phyloP scores from a whole-genome alignment of 2,888 invertebrate species.

The Mellilla xanthometata region DNA sequence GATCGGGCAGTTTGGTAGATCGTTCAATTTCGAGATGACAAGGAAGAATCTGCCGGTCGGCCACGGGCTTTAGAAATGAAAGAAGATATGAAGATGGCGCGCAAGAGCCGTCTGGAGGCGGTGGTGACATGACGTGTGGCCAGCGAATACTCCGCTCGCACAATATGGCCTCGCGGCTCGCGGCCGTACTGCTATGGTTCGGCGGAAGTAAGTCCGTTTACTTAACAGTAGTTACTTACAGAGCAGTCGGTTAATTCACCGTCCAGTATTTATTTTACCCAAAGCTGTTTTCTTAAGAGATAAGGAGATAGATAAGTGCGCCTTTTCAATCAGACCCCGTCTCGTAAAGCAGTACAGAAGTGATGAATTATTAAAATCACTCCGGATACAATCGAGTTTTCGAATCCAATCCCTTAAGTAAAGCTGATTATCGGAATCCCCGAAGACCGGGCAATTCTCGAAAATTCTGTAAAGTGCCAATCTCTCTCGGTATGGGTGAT shows the following conservation, averaged over 20 bases:
- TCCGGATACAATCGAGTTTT: constrained; percentile 73
- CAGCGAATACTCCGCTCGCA: constrained; percentile 32
- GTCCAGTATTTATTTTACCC: constrained; percentile 22
- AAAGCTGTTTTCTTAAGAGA: constrained; percentile 22
- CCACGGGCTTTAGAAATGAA: constrained; percentile 58
- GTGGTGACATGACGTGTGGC: constrained; percentile 64
- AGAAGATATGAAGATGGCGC: constrained; percentile 46
- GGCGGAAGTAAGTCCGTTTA: constrained; percentile 66
- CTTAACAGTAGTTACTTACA: neutral
- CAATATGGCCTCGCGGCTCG: constrained; percentile 68
- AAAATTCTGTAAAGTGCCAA: constrained; percentile 75
- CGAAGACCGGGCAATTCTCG: constrained; percentile 56
- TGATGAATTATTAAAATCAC: constrained; percentile 80
- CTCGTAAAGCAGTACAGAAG: constrained; percentile 50
- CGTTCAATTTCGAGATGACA: constrained; percentile 47
- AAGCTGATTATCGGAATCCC: constrained; percentile 77
- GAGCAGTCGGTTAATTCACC: constrained; percentile 1
- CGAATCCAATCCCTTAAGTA: constrained; percentile 79
- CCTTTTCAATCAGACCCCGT: constrained; percentile 51
- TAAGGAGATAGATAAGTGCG: constrained; percentile 48
- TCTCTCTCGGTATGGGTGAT: constrained; percentile 59
- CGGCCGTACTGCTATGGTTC: constrained; percentile 69
- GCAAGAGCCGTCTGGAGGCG: constrained; percentile 49
- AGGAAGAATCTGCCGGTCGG: constrained; percentile 46
- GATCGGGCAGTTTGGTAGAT: constrained; percentile 33